Base-by-base conservation (phyloP, 2,797 vertebrate genomes). In the Coccyzus lansbergi region DNA sequence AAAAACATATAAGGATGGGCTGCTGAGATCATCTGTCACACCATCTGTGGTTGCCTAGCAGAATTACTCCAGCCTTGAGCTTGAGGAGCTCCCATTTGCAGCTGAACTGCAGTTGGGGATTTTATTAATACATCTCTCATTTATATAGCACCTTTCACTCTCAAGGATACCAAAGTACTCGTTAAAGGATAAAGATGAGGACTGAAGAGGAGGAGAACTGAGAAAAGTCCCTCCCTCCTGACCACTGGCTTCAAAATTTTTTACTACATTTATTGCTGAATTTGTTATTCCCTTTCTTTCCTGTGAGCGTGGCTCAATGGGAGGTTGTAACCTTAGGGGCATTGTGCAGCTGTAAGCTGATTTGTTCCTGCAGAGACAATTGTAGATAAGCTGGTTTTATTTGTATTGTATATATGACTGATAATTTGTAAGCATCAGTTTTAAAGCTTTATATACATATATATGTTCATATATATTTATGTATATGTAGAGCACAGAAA, bases 1-100 rank as follows among this genome's bases (percentile, higher is more conserved):
- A 82, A 94, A 88, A 94, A 84, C 81, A 96, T 83, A 91, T 93
- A 91, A 94, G 89, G 90, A 94, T 90, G 93, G 95, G 95, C 59
- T 97, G 96, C 94, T 96, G 97, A 96, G 96, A 94, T 97, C 96
- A 96, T 97, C 97, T 97, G 96, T 95, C 96, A 97, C 95, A 97
- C 97, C 97, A 97, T 97, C 97, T 97, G 97, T 95, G 89, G 95
- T 94, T 96, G 90, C 95, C 88, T 92, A 93, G 91, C 90, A 96
- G 92, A 95, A 95, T 95, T 96, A 94, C 95, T 95, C 95, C 80
- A 96, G 92, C 94, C 92, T 94, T 93, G 96, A 97, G 94, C 95
- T 94, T 89, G 74, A 95, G 92, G 70, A 94, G 71, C 90, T 95
- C 91, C 94, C 91, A 91, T 90, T 95, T 94, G 88, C 89, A 92